Conservation (phyloP, 2,113 vertebrate genomes). For the Channa maculata region DNA sequence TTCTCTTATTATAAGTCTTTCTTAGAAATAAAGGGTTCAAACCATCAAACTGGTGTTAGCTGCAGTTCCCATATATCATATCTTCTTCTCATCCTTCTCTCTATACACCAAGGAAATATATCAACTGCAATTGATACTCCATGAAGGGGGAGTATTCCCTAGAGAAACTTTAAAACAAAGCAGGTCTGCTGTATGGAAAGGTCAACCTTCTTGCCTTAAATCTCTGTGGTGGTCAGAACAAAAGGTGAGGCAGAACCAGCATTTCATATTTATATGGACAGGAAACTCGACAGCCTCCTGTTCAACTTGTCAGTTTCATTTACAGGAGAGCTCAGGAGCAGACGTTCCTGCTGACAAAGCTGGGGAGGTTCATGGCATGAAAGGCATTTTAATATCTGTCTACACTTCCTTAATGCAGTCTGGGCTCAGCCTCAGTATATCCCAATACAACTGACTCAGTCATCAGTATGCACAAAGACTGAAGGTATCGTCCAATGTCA, state of each 20-base stretch:
- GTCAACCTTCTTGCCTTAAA: neutral
- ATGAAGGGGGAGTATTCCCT: neutral
- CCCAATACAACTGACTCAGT: neutral
- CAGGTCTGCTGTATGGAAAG: slow-evolving; percentile 10
- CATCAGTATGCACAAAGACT: neutral
- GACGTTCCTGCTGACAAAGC: slow-evolving; percentile 6
- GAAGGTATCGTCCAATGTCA: too few species aligned
- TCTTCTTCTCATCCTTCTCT: neutral
- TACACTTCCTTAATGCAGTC: neutral
- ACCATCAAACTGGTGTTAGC: neutral
- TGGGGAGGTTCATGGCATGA: slow-evolving; percentile 10
- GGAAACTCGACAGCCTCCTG: slow-evolving; percentile 22
- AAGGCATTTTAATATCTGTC: slow-evolving; percentile 34
- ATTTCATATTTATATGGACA: slow-evolving; percentile 26
- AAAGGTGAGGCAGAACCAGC: neutral
- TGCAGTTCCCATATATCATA: neutral
- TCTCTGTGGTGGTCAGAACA: slow-evolving; percentile 1
- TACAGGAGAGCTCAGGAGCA: neutral
- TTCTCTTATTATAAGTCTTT: neutral
- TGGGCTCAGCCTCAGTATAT: neutral
- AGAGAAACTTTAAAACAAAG: neutral
- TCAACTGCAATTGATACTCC: neutral
- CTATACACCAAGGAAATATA: neutral
- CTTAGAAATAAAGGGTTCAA: neutral
- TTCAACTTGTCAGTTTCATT: slow-evolving; percentile 24